A percentile compares a stretch with the other conserved stretches of the same genome.
These are phyloP conservation scores for Anthopleura xanthogrammica DNA, from an alignment of 92 coral and sea anemone genomes.

Conservation along the genomic window DNA sequence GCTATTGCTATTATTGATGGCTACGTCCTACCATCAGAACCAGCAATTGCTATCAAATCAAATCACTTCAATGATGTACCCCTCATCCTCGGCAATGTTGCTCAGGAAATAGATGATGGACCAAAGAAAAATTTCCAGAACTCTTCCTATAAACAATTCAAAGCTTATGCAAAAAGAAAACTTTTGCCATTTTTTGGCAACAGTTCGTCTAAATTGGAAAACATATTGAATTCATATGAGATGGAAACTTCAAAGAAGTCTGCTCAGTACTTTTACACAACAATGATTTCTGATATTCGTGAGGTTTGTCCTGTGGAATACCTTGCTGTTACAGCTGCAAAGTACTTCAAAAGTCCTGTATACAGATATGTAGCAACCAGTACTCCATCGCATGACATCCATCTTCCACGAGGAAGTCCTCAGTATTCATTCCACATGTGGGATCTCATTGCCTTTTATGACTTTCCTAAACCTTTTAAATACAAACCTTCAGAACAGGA, in stretches of 20 bases:
- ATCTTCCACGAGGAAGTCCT: slow-evolving; percentile 15
- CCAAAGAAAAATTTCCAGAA: slow-evolving; percentile 37
- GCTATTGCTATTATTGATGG: slow-evolving; percentile 70
- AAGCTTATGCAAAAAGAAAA: slow-evolving; percentile 28
- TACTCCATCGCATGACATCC: slow-evolving; percentile 33
- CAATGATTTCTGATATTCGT: slow-evolving; percentile 59
- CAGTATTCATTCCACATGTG: slow-evolving; percentile 61
- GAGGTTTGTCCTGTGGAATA: slow-evolving; percentile 57
- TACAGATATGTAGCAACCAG: slow-evolving; percentile 61
- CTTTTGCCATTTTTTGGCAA: slow-evolving; percentile 50
- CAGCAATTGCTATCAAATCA: slow-evolving; percentile 49
- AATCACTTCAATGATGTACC: slow-evolving; percentile 57
- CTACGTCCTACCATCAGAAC: slow-evolving; percentile 52
- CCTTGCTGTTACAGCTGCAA: slow-evolving; percentile 46
- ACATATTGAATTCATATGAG: slow-evolving; percentile 48
- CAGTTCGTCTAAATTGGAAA: not conserved
- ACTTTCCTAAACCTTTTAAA: slow-evolving; percentile 32
- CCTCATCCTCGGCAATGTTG: slow-evolving; percentile 57
- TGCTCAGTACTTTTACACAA: slow-evolving; percentile 30
- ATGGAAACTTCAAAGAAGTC: slow-evolving; percentile 13
- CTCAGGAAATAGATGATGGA: slow-evolving; percentile 49
- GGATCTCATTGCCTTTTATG: slow-evolving; percentile 66
- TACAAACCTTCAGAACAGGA: slow-evolving; percentile 45
- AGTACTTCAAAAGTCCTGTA: slow-evolving; percentile 39
- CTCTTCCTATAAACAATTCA: slow-evolving; percentile 30